Conservation (phyloP, 2,797 vertebrate genomes). For the Enteromius treurensis region DNA sequence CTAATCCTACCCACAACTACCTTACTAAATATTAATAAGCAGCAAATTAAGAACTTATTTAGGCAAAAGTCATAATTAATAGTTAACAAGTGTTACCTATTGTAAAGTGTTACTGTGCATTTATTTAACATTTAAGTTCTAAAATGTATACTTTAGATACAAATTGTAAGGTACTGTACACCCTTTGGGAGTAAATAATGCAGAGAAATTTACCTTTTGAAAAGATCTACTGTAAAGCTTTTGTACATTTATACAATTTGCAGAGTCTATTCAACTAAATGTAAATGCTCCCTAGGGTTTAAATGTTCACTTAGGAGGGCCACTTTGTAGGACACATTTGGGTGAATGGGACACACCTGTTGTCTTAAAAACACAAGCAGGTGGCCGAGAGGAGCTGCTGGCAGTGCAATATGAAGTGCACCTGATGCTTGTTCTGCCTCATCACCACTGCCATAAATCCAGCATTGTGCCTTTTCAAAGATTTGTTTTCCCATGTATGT, state of each 20-base stretch:
- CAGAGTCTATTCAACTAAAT: neutral
- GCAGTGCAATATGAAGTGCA: constrained; percentile 16
- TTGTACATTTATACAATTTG: neutral
- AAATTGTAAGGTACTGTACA: neutral
- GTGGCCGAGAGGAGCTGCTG: neutral
- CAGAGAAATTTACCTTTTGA: neutral
- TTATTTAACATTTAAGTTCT: neutral
- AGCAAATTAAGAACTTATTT: too few species aligned
- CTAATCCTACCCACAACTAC: too few species aligned
- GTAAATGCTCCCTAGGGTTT: neutral
- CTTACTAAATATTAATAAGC: too few species aligned
- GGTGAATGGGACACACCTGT: neutral
- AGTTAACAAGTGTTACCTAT: too few species aligned
- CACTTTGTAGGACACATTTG: neutral
- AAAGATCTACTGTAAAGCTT: neutral
- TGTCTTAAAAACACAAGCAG: neutral
- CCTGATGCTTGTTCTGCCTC: constrained; percentile 14
- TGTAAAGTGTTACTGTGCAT: too few species aligned
- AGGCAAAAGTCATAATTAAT: too few species aligned
- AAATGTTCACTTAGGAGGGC: neutral
- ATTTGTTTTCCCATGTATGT: neutral
- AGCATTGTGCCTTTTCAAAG: neutral
- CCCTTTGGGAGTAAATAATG: neutral
- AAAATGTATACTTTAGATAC: neutral
- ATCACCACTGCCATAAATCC: constrained; percentile 13